phyloP scores from a whole-genome alignment of 1,140 invertebrate genomes.

The Hypsibius dujardini region DNA sequence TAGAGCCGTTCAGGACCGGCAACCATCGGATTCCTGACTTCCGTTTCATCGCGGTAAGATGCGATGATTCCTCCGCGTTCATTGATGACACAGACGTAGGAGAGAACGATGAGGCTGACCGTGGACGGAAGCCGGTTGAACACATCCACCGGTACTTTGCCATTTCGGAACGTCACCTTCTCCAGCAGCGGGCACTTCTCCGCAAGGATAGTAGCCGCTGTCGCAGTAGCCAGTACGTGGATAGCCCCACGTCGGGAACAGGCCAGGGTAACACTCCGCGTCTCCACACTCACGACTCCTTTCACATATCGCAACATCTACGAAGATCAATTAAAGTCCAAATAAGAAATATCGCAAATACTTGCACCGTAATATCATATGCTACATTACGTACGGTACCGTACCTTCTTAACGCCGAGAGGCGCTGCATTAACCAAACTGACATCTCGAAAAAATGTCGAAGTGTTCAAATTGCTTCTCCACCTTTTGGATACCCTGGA shows the following conservation, averaged over 20 bases:
- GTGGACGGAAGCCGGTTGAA: background rate
- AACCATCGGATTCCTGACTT: background rate
- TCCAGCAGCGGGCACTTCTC: background rate
- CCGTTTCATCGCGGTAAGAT: conserved; percentile 1
- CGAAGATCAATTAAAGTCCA: no score
- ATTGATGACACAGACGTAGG: background rate
- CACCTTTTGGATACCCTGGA: conserved; percentile 1
- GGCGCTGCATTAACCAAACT: background rate
- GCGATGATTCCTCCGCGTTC: background rate
- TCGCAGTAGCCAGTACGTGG: conserved; percentile 3
- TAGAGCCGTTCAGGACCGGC: no score
- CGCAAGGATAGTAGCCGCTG: background rate
- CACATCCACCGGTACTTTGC: background rate
- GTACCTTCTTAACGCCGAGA: background rate
- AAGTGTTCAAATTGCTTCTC: background rate
- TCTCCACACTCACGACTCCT: background rate
- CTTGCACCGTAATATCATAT: no score
- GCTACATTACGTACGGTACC: no score
- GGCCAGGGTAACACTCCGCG: background rate
- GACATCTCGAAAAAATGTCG: background rate
- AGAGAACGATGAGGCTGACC: background rate
- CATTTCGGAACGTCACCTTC: background rate
- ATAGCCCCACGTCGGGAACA: background rate
- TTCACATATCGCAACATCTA: background rate
- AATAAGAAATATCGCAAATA: no score